Evolutionary conservation across 2,888 invertebrate genomes (phyloP).

Genomic region (Pandemis cinnamomeana): DNA sequence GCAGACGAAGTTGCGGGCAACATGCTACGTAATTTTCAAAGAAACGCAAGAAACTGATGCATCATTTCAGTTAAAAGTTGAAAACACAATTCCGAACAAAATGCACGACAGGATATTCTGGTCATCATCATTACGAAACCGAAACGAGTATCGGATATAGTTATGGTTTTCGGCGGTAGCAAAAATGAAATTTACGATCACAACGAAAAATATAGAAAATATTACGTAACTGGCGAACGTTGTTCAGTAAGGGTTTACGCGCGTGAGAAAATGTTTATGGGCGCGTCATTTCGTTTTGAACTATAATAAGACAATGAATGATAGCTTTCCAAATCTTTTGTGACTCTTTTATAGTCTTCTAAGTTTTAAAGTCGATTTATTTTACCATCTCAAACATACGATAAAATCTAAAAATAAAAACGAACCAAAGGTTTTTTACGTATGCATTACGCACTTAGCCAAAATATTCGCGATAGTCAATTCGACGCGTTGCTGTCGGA

Average conservation of each 20-base stretch:
- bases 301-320: neutral
- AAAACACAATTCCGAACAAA: conserved; percentile 19
- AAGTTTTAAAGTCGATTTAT: too few species aligned
- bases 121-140: conserved; percentile 35
- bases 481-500: conserved; percentile 17
- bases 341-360: too few species aligned
- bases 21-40: neutral
- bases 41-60: neutral
- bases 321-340: too few species aligned
- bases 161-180: conserved; percentile 36
- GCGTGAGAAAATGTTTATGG: conserved; percentile 28
- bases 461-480: conserved; percentile 28
- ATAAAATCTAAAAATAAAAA: conserved; percentile 2
- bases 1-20: too few species aligned
- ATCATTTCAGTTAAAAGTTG: conserved; percentile 15
- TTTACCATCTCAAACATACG: too few species aligned
- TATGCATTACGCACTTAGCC: conserved; percentile 16
- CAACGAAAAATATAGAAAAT: conserved; percentile 37
- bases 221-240: conserved; percentile 34
- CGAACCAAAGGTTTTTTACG: neutral
- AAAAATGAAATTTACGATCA: conserved; percentile 36
- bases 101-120: conserved; percentile 35
- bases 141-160: conserved; percentile 40
- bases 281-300: conserved; percentile 17
- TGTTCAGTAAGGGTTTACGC: conserved; percentile 23